Conservation (phyloP, 2,888 invertebrate genomes). For the Alsophila aescularia region DNA sequence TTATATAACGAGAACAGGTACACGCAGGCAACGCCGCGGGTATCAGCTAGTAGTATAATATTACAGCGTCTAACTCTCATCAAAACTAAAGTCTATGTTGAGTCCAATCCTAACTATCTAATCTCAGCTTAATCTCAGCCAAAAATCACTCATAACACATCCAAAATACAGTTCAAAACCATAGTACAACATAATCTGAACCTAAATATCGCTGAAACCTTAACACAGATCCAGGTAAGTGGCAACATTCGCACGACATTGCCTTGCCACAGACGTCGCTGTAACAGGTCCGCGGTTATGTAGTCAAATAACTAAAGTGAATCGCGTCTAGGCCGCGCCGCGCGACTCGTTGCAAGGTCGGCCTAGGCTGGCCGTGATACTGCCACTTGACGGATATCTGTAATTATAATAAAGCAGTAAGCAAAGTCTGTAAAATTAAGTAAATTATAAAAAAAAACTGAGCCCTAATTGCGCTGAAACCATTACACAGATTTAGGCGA, state of each 20-base stretch:
- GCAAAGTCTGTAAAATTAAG: too few species aligned
- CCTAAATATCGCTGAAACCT: constrained; percentile 13
- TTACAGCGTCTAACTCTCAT: too few species aligned
- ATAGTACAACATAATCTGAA: not conserved
- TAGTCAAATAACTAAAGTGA: constrained; percentile 52
- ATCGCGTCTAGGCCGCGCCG: constrained; percentile 60
- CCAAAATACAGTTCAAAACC: too few species aligned
- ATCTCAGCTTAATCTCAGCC: too few species aligned
- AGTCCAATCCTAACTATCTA: too few species aligned
- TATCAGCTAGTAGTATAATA: too few species aligned
- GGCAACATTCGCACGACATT: constrained; percentile 26
- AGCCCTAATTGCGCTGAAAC: constrained; percentile 3
- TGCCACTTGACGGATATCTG: constrained; percentile 17
- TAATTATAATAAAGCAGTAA: too few species aligned
- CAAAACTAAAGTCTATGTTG: too few species aligned
- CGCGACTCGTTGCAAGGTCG: constrained; percentile 55
- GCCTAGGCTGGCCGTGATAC: constrained; percentile 36
- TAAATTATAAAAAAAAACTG: too few species aligned
- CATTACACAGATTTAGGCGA: constrained; percentile 28
- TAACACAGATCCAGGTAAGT: constrained; percentile 23
- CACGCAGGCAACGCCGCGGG: too few species aligned
- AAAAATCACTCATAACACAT: too few species aligned
- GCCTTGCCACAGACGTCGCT: not conserved
- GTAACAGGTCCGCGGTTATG: constrained; percentile 36
- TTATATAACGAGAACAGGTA: too few species aligned